Percentiles rank a stretch among this genome's conserved stretches.
These are phyloP conservation scores for Lophotriccus pileatus DNA, from an alignment of 2,797 vertebrate genomes.

Conservation along the genomic window DNA sequence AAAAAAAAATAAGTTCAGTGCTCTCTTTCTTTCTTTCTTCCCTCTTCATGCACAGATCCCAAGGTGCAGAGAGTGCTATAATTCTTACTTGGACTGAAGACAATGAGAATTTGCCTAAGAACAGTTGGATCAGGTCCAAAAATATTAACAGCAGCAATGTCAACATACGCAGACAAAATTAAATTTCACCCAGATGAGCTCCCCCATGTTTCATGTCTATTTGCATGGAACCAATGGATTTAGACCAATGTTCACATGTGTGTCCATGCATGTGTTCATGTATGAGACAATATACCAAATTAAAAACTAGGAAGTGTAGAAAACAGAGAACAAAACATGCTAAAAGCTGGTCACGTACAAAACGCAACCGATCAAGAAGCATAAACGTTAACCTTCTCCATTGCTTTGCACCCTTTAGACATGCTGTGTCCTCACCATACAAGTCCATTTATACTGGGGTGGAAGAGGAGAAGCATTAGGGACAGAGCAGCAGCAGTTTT, in stretches of 20 bases:
- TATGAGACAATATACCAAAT: not conserved
- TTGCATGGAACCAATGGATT: not conserved
- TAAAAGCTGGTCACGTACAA: not conserved
- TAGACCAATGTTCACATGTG: not conserved
- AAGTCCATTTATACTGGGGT: not conserved
- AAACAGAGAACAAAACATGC: not conserved
- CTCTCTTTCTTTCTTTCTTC: not conserved
- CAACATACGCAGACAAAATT: constrained; percentile 24
- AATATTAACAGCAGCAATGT: constrained; percentile 23
- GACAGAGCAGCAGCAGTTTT: not conserved
- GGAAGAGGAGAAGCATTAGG: not conserved
- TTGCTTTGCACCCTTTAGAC: not conserved
- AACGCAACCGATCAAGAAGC: not conserved
- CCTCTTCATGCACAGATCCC: not conserved
- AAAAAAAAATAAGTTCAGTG: not conserved
- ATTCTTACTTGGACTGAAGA: constrained; percentile 25
- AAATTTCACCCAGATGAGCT: not conserved
- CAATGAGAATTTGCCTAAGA: constrained; percentile 31
- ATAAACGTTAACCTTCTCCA: accelerated
- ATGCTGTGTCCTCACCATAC: not conserved
- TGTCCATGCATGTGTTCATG: accelerated
- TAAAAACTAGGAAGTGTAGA: not conserved
- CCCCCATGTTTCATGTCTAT: not conserved
- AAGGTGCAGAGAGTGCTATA: not conserved
- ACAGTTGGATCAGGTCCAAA: constrained; percentile 29